phyloP scores from a whole-genome alignment of 2,888 invertebrate species.

The Nysson spinosus region DNA sequence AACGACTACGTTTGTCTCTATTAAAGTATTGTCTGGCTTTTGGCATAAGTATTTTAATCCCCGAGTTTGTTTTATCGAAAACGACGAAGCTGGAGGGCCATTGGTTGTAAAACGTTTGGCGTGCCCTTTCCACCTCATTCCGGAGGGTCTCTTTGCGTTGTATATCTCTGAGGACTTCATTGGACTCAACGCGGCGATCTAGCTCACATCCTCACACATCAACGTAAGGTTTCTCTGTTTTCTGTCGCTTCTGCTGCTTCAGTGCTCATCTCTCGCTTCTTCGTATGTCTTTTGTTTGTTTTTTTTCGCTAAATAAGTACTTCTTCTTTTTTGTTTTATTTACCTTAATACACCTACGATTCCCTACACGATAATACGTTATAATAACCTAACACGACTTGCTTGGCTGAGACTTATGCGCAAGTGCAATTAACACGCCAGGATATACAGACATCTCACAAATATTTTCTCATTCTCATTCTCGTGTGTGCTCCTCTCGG shows the following conservation, averaged over 20 bases:
- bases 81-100: conserved; percentile 52
- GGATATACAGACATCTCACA: conserved; percentile 52
- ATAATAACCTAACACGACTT: conserved; percentile 68
- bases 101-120: conserved; percentile 38
- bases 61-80: conserved; percentile 24
- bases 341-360: conserved; percentile 62
- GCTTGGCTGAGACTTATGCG: conserved; percentile 70
- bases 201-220: conserved; percentile 74
- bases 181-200: conserved; percentile 71
- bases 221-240: conserved; percentile 61
- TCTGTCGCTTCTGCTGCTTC: conserved; percentile 53
- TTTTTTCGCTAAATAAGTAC: conserved; percentile 33
- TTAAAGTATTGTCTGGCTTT: conserved; percentile 50
- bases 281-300: conserved; percentile 32
- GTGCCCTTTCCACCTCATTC: conserved; percentile 62
- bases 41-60: conserved; percentile 39
- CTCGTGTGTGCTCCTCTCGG: conserved; percentile 60
- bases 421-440: conserved; percentile 59
- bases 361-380: conserved; percentile 69
- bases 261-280: conserved; percentile 54
- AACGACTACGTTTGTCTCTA: conserved; percentile 47
- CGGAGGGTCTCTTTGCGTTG: conserved; percentile 66
- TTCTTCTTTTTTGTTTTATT: conserved; percentile 28
- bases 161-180: conserved; percentile 60
- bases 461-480: conserved; percentile 42